Evolutionary conservation across 2,888 invertebrate genomes (phyloP), one percentile per base, ranked within the genome.

Genomic region (Bimastos eiseni): DNA sequence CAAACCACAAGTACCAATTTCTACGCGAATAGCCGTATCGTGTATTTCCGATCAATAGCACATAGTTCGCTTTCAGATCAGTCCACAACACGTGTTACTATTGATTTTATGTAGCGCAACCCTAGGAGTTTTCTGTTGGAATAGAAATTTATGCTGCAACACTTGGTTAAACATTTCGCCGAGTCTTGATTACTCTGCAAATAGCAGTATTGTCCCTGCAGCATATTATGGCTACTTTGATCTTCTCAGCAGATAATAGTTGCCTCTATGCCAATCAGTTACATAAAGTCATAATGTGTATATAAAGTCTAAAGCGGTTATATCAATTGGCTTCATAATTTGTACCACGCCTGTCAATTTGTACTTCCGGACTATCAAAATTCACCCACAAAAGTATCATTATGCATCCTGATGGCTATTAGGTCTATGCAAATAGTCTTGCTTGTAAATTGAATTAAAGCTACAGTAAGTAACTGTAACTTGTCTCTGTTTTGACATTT

Each of bases 131-230:
- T 70, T 70, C 70, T 6, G 70, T 70, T 70, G 70, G n/a, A 70
- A 70, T 70, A 70, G n/a, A 70, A 70, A 70, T 30, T 70, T 70
- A 70, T 30, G 70, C n/a, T 70, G 70, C n/a, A n/a, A 70, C 30
- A 70, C n/a, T 70, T 70, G n/a, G 70, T 70, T 70, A 70, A 70
- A 70, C n/a, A 70, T 70, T 70, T 70, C 70, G 70, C 70, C n/a
- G n/a, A 70, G 70, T 11, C 30, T 70, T 70, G n/a, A 70, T 70
- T 70, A 70, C 30, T 70, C 70, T 70, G 70, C 30, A 70, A 70
- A 70, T n/a, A 70, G 70, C 70, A 17, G 70, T n/a, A 70, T 70
- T n/a, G n/a, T n/a, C 70, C 70, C 70, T n/a, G 30, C 70, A 30
- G 70, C n/a, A 70, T n/a, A n/a, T n/a, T n/a, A 70, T 70, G n/a